Conservation (phyloP, 2,113 vertebrate genomes). For the Tyrannus savana region DNA sequence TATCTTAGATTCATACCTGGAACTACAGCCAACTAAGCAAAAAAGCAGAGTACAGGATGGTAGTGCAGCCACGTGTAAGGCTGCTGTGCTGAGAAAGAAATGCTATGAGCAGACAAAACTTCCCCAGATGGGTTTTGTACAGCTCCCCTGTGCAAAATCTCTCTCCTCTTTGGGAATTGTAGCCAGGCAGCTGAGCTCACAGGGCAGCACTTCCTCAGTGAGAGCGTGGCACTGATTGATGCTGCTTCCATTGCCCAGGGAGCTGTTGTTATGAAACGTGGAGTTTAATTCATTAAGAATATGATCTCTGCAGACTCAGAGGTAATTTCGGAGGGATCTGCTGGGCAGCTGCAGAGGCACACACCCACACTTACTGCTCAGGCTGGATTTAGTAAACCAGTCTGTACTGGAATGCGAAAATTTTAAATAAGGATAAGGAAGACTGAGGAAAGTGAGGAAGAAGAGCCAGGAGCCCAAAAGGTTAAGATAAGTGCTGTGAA, state of each 20-base stretch:
- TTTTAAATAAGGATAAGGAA: constrained; percentile 10
- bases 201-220: background rate
- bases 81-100: background rate
- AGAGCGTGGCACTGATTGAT: background rate
- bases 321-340: background rate
- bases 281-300: background rate
- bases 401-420: background rate
- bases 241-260: background rate
- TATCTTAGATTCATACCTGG: background rate
- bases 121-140: background rate
- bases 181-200: background rate
- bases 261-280: background rate
- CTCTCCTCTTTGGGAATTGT: background rate
- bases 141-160: background rate
- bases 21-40: background rate
- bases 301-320: background rate
- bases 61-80: background rate
- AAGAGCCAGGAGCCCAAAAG: background rate
- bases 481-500: background rate
- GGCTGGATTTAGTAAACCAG: background rate
- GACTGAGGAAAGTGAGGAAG: background rate
- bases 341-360: background rate
- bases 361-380: background rate
- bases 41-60: background rate
- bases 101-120: background rate